Evolutionary conservation across 2,888 invertebrate species (phyloP), one percentile per base, ranked within the genome.

Genomic region (Tubiluchus corallicola): DNA sequence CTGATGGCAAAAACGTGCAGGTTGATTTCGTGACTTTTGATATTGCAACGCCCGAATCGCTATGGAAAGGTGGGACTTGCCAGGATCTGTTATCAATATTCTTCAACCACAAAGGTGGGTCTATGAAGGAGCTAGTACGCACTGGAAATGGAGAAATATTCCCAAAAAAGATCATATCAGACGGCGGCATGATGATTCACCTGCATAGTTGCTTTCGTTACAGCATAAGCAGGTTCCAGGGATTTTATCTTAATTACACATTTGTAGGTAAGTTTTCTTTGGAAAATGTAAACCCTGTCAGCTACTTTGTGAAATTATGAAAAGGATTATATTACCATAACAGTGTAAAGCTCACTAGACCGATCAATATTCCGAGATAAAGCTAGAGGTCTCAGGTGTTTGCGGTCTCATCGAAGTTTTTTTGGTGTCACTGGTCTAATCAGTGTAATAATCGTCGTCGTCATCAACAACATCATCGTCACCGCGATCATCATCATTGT

Each of bases 141-240:
- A 50, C 51, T 5, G 50, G 49, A 0, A 45, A 49, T 40, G 52
- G 50, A 9, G 50, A 50, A 21, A 17, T 48, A 2, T 55, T 54
- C 42, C 55, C 55, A 3, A 53, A 54, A 40, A 50, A 49, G 19
- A 51, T 55, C 18, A 52, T 55, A 17, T 55, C 55, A 2, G 51
- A 53, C 20, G 55, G 55, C 2, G 20, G 48, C 4, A 50, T 55
- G 47, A 52, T 44, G 15, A 48, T 55, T 17, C 46, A 50, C 19
- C 40, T 55, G 18, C 44, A 49, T 37, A 53, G 52, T 21, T 54
- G 54, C 37, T 55, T 55, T 42, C 46, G 55, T 16, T 54, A 51
- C 40, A 52, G 54, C 9, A 47, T 53, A 38, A 54, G 52, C 39
- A 46, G 55, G 39, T 51, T 47, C 20, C 49, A 53, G 41, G 55